Base-by-base conservation (phyloP, 2,113 vertebrate species). In the Melanocharis versteri region DNA sequence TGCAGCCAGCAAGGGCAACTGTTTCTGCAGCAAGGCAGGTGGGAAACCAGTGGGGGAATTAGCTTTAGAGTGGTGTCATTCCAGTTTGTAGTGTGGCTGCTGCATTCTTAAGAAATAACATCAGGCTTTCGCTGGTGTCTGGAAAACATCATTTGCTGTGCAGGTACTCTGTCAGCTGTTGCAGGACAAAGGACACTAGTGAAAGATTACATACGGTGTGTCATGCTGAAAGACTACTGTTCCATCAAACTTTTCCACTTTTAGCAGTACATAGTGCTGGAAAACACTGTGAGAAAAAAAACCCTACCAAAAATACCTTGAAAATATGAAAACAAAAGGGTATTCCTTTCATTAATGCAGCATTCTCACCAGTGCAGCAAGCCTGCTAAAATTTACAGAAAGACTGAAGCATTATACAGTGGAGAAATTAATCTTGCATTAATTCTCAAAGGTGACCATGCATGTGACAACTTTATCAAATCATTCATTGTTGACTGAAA, bases 141-240 rank as follows among this genome's bases (percentile, higher is more conserved):
- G 93, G 92, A 95, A 93, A 91, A 64, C 44, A 86, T 96, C 90
- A 92, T 89, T 64, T 91, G 79, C 68, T 71, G 71, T 73, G 64
- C 94, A 97, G 95, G 96, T 97, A 95, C 62, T 83, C 47, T 81
- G 85, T 96, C 94, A 94, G 82, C 71, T 94, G 60, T 44, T 90
- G 71, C 68, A 88, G 71, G 87, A 96, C 91, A 86, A 94, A 96
- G 87, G 87, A 94, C 96, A 96, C 45, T 24, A 92, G 62, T 68
- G 75, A 95, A 90, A 86, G 85, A 57, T 90, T 81, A 50, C 62
- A 51, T 65, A 45, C 28, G 71, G 83, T 51, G 39, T 66, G 54
- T 83, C 66, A 81, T 3, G 2, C 23, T 77, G 56, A 60, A 90
- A 92, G 79, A 83, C 79, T 90, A 96, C 92, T 70, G 81, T 73